Evolutionary conservation across 2,113 vertebrate species (phyloP).

Genomic region (Myanophis thanlyinensis): DNA sequence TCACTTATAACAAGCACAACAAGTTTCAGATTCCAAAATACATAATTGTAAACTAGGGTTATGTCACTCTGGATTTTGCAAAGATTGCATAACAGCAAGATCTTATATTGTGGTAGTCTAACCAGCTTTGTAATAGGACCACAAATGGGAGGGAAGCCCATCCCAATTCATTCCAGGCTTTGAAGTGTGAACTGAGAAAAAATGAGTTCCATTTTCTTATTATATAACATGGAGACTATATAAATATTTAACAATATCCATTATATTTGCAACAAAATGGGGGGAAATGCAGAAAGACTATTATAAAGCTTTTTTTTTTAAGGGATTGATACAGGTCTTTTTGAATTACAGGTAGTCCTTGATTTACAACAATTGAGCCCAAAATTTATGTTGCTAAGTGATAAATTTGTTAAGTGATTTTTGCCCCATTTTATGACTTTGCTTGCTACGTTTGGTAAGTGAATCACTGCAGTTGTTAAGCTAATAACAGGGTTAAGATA

Average conservation of each 20-base stretch:
- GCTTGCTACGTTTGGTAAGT: no score
- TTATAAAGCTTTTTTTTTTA: background rate
- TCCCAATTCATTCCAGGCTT: background rate
- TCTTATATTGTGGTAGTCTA: background rate
- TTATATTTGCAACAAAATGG: background rate
- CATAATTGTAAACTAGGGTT: background rate
- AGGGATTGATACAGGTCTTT: background rate
- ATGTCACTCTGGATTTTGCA: background rate
- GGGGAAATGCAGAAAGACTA: background rate
- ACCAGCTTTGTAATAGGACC: background rate
- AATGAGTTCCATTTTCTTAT: background rate
- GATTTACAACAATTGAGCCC: no score
- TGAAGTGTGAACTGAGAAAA: background rate
- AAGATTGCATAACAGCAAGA: background rate
- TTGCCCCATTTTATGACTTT: no score
- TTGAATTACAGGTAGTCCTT: background rate
- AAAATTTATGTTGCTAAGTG: no score
- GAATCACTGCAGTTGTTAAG: no score
- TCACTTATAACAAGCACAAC: background rate
- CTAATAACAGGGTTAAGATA: no score
- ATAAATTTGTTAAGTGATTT: no score
- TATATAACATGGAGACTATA: background rate
- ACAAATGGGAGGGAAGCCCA: background rate
- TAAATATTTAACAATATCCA: background rate
- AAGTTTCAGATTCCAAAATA: background rate